Conservation (phyloP, 2,888 invertebrate genomes). For the Notodonta ziczac region DNA sequence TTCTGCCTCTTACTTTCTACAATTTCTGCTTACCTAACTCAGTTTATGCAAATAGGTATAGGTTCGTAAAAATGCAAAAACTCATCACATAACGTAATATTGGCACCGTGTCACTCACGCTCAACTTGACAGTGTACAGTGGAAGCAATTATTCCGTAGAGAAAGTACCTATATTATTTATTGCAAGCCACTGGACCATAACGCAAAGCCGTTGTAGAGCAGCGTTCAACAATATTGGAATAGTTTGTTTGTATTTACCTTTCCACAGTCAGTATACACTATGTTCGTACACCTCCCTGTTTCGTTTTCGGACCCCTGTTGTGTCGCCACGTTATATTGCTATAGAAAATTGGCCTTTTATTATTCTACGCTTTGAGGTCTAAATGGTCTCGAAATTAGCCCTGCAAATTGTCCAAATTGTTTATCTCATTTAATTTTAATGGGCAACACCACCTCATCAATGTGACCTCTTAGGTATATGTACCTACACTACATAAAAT, state of each 20-base stretch:
- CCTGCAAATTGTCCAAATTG: no score
- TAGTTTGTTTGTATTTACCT: slow-evolving; percentile 70
- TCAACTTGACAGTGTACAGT: slow-evolving; percentile 34
- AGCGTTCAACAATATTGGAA: slow-evolving; percentile 67
- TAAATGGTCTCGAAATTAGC: no score
- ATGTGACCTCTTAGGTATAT: no score
- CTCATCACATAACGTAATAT: slow-evolving; percentile 25
- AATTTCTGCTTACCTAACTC: no score
- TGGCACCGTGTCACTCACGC: slow-evolving; percentile 36
- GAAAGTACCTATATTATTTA: slow-evolving; percentile 59
- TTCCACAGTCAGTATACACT: slow-evolving; percentile 49
- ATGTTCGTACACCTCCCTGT: slow-evolving; percentile 43
- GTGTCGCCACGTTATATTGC: slow-evolving; percentile 10
- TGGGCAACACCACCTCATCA: no score
- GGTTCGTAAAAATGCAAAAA: slow-evolving; percentile 26
- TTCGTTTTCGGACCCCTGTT: slow-evolving; percentile 46
- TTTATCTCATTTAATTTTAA: no score
- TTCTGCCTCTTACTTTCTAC: no score
- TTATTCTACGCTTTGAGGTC: neutral
- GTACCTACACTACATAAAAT: no score
- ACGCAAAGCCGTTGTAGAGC: slow-evolving; percentile 52
- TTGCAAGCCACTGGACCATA: slow-evolving; percentile 59
- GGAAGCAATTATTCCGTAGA: slow-evolving; percentile 48
- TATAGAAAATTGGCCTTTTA: neutral
- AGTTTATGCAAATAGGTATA: neutral